Evolutionary conservation across 92 coral and sea anemone genomes (phyloP).

Genomic region (Virgularia gustaviana): DNA sequence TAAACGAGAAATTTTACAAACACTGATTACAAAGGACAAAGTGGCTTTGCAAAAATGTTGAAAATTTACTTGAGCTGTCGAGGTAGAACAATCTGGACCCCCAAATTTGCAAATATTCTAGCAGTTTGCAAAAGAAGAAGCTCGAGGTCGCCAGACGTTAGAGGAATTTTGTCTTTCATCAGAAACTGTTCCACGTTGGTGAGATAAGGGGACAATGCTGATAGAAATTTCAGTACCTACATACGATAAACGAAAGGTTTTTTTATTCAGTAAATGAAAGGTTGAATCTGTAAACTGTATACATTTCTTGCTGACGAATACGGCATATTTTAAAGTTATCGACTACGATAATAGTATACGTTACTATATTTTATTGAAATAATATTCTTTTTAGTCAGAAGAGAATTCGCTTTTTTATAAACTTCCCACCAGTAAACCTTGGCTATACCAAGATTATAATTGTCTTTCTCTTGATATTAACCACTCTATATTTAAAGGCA

Average conservation of each 20-base stretch:
- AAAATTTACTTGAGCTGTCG: constrained; percentile 31
- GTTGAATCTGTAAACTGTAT: neutral
- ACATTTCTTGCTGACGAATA: neutral
- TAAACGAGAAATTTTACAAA: neutral
- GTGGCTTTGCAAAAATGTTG: neutral
- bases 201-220: constrained; percentile 45
- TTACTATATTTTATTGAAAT: neutral
- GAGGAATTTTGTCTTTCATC: constrained; percentile 31
- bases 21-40: neutral
- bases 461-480: no score
- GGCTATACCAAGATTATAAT: no score
- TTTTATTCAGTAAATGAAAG: no score
- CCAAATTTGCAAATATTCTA: constrained; percentile 35
- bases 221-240: constrained; percentile 44
- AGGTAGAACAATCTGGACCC: constrained; percentile 35
- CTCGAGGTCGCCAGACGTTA: constrained; percentile 43
- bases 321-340: neutral
- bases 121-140: constrained; percentile 46
- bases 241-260: neutral
- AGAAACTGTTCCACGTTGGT: constrained; percentile 47
- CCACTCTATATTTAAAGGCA: no score
- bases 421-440: no score
- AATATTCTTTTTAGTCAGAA: no score
- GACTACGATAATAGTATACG: neutral
- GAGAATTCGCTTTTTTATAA: no score